Evolutionary conservation across 2,888 invertebrate species (phyloP).

Genomic region (Heliconius hortense): DNA sequence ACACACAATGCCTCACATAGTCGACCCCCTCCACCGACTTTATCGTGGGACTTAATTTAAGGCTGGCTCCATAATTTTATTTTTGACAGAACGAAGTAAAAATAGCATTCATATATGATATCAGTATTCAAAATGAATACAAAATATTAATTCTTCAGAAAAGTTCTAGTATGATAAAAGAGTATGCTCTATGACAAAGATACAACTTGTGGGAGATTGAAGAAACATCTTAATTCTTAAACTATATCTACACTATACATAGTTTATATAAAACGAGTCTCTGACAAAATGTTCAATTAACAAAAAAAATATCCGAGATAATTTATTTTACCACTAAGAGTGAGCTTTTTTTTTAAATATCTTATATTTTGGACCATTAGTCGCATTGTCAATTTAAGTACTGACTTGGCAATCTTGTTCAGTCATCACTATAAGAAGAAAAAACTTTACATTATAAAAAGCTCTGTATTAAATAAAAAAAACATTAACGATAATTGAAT

Average conservation of each 20-base stretch:
- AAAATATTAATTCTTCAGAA: background rate
- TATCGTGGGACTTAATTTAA: no score
- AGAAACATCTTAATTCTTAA: conserved; percentile 1
- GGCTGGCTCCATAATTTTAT: no score
- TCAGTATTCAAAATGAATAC: background rate
- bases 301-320: background rate
- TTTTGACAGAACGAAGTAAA: no score
- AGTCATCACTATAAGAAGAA: conserved; percentile 13
- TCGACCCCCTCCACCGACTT: no score
- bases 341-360: conserved; percentile 21
- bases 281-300: background rate
- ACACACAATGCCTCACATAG: no score
- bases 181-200: conserved; percentile 10
- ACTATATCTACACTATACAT: conserved; percentile 11
- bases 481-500: background rate
- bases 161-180: background rate
- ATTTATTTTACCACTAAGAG: conserved; percentile 5
- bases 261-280: background rate
- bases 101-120: no score
- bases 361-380: conserved; percentile 34
- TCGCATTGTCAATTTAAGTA: conserved; percentile 33
- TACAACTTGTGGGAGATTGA: conserved; percentile 6
- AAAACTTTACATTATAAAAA: background rate
- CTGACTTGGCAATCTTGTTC: conserved; percentile 25
- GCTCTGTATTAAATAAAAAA: background rate